Percentiles rank a stretch among this genome's conserved stretches.
Evolutionary conservation across 2,888 invertebrate species (phyloP).

Genomic region (Cataglyphis altisquamis): DNA sequence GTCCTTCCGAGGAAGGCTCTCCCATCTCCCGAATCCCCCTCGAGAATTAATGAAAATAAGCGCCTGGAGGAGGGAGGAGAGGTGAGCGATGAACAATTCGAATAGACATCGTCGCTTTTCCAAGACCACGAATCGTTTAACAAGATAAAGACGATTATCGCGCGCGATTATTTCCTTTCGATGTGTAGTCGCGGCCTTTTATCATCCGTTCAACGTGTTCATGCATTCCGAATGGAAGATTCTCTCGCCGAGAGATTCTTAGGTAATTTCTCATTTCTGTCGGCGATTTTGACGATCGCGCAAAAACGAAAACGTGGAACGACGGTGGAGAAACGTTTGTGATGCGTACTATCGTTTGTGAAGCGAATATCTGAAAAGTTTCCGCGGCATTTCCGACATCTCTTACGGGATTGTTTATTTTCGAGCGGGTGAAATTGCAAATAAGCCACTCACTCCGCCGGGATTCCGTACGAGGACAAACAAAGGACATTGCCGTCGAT

Average conservation of each 20-base stretch:
- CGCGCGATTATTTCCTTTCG: neutral
- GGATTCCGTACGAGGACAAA: conserved; percentile 66
- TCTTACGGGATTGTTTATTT: conserved; percentile 34
- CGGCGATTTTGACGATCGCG: neutral
- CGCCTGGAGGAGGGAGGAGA: conserved; percentile 21
- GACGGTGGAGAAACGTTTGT: neutral
- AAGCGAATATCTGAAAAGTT: conserved; percentile 28
- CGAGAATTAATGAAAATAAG: conserved; percentile 67
- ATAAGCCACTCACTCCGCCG: conserved; percentile 33
- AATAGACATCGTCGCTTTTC: conserved; percentile 35
- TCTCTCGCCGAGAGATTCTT: conserved; percentile 13
- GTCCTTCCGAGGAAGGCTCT: conserved; percentile 51
- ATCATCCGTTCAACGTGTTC: conserved; percentile 1
- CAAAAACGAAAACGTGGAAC: conserved; percentile 3
- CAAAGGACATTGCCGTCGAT: conserved; percentile 72
- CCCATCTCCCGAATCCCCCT: conserved; percentile 3
- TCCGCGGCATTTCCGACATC: conserved; percentile 19
- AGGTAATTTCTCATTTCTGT: conserved; percentile 39
- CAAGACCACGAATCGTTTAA: conserved; percentile 2
- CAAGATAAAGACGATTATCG: neutral
- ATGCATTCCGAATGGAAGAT: neutral
- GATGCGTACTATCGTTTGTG: neutral
- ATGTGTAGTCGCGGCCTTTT: neutral
- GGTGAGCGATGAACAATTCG: neutral
- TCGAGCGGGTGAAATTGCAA: conserved; percentile 30